These are phyloP conservation scores for Cosmia trapezina DNA, from an alignment of 2,888 invertebrate genomes.

Conservation along the genomic window DNA sequence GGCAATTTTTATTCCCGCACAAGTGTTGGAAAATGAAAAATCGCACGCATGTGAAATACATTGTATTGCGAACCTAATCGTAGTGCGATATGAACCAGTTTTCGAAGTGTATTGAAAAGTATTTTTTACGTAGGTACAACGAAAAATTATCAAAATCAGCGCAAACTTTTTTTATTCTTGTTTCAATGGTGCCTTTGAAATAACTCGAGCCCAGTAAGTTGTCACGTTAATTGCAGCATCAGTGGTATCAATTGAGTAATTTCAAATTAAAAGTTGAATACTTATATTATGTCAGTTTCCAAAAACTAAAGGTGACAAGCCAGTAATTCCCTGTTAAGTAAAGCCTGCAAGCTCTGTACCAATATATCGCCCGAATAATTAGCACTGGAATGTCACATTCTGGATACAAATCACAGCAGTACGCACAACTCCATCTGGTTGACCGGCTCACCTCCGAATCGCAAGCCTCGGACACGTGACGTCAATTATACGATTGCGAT, in stretches of 20 bases:
- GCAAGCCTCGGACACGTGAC: constrained; percentile 23
- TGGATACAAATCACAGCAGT: constrained; percentile 1
- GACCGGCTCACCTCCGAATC: constrained; percentile 9
- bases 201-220: too few relatives aligned
- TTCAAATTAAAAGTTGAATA: not conserved
- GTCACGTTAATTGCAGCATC: not conserved
- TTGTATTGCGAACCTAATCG: too few relatives aligned
- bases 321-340: not conserved
- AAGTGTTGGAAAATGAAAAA: too few relatives aligned
- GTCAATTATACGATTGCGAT: constrained; percentile 51
- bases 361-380: not conserved
- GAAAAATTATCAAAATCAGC: too few relatives aligned
- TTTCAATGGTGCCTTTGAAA: not conserved
- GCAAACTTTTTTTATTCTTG: too few relatives aligned
- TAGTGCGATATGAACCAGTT: too few relatives aligned
- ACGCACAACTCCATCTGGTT: not conserved
- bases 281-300: not conserved
- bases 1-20: too few relatives aligned
- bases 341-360: not conserved
- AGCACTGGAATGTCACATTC: not conserved
- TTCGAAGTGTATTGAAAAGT: too few relatives aligned
- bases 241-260: not conserved
- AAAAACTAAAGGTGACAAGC: too few relatives aligned
- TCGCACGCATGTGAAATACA: too few relatives aligned
- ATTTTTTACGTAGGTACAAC: too few relatives aligned